Percentiles rank a stretch among this genome's conserved stretches.
phyloP scores from a whole-genome alignment of 1,140 invertebrate species.

The Leptestheria dahalacensis region DNA sequence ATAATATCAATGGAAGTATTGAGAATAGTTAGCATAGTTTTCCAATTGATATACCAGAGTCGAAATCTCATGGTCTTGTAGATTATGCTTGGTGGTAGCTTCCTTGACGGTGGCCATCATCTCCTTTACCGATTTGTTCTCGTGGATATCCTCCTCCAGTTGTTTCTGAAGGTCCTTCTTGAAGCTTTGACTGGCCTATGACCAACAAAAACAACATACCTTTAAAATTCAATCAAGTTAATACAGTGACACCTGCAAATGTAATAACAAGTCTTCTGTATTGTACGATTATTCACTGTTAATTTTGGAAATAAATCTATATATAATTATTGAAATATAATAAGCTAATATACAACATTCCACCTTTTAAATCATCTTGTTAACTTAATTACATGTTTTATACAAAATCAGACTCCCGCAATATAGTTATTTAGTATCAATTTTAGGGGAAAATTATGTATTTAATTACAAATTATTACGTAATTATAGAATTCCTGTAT shows the following conservation, averaged over 20 bases:
- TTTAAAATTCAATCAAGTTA: background rate
- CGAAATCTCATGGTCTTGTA: constrained; percentile 79
- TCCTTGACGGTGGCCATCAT: constrained; percentile 70
- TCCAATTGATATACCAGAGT: constrained; percentile 35
- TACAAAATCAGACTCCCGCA: too few species aligned
- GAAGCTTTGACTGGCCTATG: constrained; percentile 48
- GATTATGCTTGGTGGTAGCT: constrained; percentile 57
- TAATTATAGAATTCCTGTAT: too few species aligned
- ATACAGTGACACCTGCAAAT: background rate
- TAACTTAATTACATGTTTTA: too few species aligned
- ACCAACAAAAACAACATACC: background rate
- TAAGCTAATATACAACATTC: too few species aligned
- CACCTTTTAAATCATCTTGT: too few species aligned
- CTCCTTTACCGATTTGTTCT: constrained; percentile 63
- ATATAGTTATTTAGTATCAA: too few species aligned
- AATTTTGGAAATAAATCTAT: too few species aligned
- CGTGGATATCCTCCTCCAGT: constrained; percentile 63
- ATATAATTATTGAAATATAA: background rate
- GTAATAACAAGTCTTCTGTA: background rate
- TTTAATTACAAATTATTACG: too few species aligned
- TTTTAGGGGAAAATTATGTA: too few species aligned
- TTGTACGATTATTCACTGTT: too few species aligned
- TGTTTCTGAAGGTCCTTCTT: constrained; percentile 60
- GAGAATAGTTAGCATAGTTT: too few species aligned
- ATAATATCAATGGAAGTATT: too few species aligned